phyloP scores from a whole-genome alignment of 2,888 invertebrate genomes.

The Acanthococcus lagerstroemiae region DNA sequence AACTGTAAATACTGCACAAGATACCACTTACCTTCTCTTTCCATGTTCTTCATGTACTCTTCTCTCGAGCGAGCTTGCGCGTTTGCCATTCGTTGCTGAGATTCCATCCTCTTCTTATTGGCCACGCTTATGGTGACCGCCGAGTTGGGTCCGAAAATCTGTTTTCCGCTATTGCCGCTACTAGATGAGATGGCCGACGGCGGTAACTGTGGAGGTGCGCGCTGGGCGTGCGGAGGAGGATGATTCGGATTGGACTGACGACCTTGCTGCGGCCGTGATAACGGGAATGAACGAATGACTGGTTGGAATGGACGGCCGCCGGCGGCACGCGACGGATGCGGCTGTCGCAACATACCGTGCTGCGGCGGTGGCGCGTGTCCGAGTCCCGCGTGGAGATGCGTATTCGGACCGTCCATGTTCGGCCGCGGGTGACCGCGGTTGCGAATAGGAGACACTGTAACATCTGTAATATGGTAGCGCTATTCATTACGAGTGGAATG shows the following conservation, averaged over 20 bases:
- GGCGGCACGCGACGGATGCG: too few species aligned
- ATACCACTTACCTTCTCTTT: background rate
- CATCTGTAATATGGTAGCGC: too few species aligned
- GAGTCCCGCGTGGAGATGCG: too few species aligned
- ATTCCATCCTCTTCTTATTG: conserved; percentile 13
- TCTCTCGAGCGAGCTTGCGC: background rate
- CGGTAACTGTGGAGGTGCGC: background rate
- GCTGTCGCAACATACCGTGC: too few species aligned
- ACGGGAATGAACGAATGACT: too few species aligned
- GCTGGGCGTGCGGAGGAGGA: background rate
- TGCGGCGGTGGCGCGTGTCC: too few species aligned
- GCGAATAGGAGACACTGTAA: too few species aligned
- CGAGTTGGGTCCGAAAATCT: conserved; percentile 25
- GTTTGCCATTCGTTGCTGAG: background rate
- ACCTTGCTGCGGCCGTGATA: background rate
- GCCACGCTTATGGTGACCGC: conserved; percentile 22
- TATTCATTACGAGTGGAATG: too few species aligned
- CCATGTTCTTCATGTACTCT: background rate
- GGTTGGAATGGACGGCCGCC: too few species aligned
- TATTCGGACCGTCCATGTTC: too few species aligned
- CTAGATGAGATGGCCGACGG: too few species aligned
- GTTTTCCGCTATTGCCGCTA: background rate
- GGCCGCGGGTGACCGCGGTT: too few species aligned
- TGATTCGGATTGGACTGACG: background rate
- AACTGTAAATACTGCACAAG: background rate